Evolutionary conservation across 1,140 invertebrate genomes (phyloP).

Genomic region (Drosophila bocqueti): DNA sequence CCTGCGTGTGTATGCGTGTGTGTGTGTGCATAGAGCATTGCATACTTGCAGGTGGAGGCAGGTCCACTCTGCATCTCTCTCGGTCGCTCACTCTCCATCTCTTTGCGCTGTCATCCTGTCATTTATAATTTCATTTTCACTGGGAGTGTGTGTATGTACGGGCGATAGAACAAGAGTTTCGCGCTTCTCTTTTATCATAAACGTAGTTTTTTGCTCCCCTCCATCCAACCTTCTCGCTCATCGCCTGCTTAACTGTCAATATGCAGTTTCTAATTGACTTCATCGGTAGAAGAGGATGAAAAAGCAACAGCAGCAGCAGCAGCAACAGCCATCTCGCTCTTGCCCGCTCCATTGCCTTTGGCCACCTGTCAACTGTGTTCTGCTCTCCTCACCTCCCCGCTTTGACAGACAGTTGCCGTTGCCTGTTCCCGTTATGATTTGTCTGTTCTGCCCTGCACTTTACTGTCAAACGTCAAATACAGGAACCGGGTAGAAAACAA

Average conservation of each 20-base stretch:
- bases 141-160: neutral
- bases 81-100: constrained; percentile 5
- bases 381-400: neutral
- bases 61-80: constrained; percentile 14
- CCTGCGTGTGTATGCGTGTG: constrained; percentile 1
- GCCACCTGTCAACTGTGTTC: constrained; percentile 36
- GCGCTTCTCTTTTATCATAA: constrained; percentile 22
- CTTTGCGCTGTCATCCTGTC: constrained; percentile 29
- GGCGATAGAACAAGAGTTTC: constrained; percentile 2
- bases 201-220: neutral
- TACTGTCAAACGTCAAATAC: constrained; percentile 34
- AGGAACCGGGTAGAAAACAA: constrained; percentile 10
- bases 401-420: constrained; percentile 14
- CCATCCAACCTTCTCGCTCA: neutral
- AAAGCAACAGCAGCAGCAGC: constrained; percentile 3
- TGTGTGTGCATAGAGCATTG: constrained; percentile 23
- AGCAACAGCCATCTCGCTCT: constrained; percentile 14
- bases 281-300: constrained; percentile 20
- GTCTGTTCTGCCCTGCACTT: constrained; percentile 24
- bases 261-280: constrained; percentile 62
- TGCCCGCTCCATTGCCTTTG: constrained; percentile 21
- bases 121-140: constrained; percentile 57
- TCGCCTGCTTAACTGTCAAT: constrained; percentile 27
- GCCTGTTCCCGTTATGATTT: constrained; percentile 37
- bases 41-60: constrained; percentile 50